Evolutionary conservation across 2,113 vertebrate genomes (phyloP), one percentile per base, ranked within the genome.

Genomic region (Corvus hawaiiensis): DNA sequence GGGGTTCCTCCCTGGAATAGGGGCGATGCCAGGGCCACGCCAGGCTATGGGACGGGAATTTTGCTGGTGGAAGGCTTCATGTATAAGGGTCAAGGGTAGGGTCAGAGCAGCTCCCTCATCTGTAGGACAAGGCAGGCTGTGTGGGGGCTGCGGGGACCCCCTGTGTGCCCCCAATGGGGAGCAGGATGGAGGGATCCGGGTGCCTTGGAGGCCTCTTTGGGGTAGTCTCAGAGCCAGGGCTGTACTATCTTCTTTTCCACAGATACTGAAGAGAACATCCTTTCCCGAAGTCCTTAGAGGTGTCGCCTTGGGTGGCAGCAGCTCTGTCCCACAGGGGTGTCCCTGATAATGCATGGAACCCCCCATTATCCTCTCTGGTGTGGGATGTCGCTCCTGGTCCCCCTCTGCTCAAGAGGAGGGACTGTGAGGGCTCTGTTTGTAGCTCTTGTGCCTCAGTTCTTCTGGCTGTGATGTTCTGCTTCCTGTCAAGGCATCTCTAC

Each of bases 321-420:
- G 2, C 68, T 59, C 16, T 66, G 30, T 51, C 73, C 74, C 58
- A 21, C 4, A 14, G 19, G 33, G 43, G 12, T 62, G 59, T 27
- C 63, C 26, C 49, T 58, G 64, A 22, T 56, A 27, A 6, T 0
- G 1, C n/a, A 1, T 0, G 5, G 63, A 9, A 6, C 6, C 19
- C 66, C 35, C 12, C 1, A 0, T 28, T 74, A 6, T 18, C 19
- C 13, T 41, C 5, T 15, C 6, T 24, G 32, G 0, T 10, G 13
- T 1, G 11, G 46, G 73, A 1, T 62, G 32, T 81, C 7, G 1
- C 21, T 67, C 20, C 52, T 48, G 46, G 6, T 6, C 12, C 44
- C 28, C 2, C 35, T 68, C 18, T 75, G 0, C 37, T 46, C 11
- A 0, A 1, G 7, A 5, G 0, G 1, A 37, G 16, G 43, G 37